Conservation (phyloP, 2,888 invertebrate genomes). For the Calameuta idolon region DNA sequence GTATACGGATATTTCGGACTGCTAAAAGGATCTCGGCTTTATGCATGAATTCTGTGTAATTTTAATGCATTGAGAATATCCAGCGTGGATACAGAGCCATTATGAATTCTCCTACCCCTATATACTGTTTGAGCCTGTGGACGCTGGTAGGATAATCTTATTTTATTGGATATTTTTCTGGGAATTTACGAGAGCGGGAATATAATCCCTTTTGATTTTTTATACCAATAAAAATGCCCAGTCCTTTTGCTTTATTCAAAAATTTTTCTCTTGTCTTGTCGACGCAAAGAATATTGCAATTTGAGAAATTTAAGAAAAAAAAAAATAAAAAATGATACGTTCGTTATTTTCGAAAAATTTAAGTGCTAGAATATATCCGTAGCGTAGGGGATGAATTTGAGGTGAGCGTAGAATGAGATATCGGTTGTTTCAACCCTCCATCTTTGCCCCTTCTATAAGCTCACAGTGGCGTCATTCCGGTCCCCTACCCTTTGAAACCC, state of each 20-base stretch:
- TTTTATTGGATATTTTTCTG: constrained; percentile 19
- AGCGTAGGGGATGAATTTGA: constrained; percentile 30
- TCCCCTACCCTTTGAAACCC: constrained; percentile 64
- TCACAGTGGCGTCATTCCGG: constrained; percentile 51
- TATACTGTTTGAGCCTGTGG: background rate
- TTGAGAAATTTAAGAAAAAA: background rate
- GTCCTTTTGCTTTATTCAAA: background rate
- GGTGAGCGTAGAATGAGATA: constrained; percentile 21
- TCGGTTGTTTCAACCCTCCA: constrained; percentile 40
- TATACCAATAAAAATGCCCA: background rate
- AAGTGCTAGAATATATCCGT: background rate
- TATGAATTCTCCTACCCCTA: background rate
- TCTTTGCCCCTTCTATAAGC: constrained; percentile 40
- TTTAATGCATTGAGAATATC: constrained; percentile 1
- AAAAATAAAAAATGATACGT: background rate
- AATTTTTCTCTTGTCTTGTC: background rate
- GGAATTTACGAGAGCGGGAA: background rate
- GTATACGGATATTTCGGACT: constrained; percentile 44
- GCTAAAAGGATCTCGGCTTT: constrained; percentile 17
- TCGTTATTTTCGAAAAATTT: background rate
- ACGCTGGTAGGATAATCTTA: constrained; percentile 17
- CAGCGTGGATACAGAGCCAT: background rate
- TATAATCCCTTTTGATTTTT: background rate
- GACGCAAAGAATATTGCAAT: background rate
- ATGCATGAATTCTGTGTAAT: constrained; percentile 2